These are phyloP conservation scores for Bryconaethiops microstoma DNA, from an alignment of 2,797 vertebrate species.

Conservation along the genomic window DNA sequence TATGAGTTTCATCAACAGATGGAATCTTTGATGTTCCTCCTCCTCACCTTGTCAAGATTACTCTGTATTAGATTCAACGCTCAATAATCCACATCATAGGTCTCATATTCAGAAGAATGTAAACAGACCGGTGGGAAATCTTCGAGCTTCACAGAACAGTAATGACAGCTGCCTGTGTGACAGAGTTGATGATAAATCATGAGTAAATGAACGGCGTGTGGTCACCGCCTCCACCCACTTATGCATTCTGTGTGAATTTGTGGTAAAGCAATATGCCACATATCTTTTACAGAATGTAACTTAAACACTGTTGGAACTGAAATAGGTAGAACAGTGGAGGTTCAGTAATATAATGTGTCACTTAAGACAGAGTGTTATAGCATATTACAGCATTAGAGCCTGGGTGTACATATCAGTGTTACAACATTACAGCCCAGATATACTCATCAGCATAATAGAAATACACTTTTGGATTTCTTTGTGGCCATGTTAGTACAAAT, in stretches of 20 bases:
- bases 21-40: neutral
- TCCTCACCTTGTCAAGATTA: slow-evolving; percentile 15
- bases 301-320: neutral
- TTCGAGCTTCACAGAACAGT: neutral
- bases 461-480: too few species aligned
- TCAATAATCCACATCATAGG: neutral
- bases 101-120: neutral
- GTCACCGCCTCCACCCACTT: neutral
- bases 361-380: neutral
- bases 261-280: neutral
- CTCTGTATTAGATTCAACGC: neutral
- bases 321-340: neutral
- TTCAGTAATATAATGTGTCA: neutral
- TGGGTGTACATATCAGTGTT: neutral
- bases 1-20: slow-evolving; percentile 11
- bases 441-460: neutral
- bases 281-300: neutral
- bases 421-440: neutral
- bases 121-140: neutral
- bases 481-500: too few species aligned
- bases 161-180: neutral
- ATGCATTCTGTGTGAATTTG: neutral
- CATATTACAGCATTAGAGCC: neutral
- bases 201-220: neutral
- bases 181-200: neutral